A percentile compares a stretch with the other conserved stretches of the same genome.
These are phyloP conservation scores for Copsychus sechellarum DNA, from an alignment of 2,113 vertebrate genomes.

Conservation along the genomic window DNA sequence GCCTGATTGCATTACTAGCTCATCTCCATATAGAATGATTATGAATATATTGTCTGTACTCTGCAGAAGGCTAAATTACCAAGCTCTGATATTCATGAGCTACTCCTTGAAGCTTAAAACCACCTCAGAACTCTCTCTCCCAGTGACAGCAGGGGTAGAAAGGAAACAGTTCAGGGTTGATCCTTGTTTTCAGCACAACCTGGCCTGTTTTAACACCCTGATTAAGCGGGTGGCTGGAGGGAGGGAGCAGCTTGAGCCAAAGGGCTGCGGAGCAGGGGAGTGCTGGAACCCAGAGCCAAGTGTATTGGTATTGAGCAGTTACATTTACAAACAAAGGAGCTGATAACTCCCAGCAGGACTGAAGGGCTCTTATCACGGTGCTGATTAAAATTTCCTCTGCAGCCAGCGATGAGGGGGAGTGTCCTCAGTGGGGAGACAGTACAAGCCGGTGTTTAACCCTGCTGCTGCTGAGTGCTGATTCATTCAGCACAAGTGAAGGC, in stretches of 20 bases:
- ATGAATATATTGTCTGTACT: slow-evolving; percentile 6
- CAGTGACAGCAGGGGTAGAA: not conserved
- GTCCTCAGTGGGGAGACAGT: not conserved
- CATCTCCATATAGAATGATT: slow-evolving; percentile 43
- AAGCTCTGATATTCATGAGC: slow-evolving; percentile 1
- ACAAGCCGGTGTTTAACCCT: not conserved
- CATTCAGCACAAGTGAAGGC: not conserved
- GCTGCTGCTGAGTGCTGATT: not conserved
- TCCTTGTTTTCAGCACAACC: not conserved
- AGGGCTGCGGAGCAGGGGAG: not conserved
- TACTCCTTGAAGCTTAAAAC: not conserved
- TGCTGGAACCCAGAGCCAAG: not conserved
- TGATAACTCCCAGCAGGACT: slow-evolving; percentile 14
- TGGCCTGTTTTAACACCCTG: not conserved
- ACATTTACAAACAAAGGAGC: slow-evolving; percentile 43
- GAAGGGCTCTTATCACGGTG: not conserved
- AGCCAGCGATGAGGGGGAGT: not conserved
- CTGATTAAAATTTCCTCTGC: slow-evolving; percentile 12
- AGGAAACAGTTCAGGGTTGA: not conserved
- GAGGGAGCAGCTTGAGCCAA: not conserved
- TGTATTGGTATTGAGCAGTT: not conserved
- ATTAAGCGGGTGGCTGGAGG: not conserved
- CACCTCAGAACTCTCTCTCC: not conserved
- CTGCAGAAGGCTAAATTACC: slow-evolving; percentile 16
- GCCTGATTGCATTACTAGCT: not conserved